Base-by-base conservation (phyloP, 1,140 invertebrate genomes). In the Platorchestia sp. region DNA sequence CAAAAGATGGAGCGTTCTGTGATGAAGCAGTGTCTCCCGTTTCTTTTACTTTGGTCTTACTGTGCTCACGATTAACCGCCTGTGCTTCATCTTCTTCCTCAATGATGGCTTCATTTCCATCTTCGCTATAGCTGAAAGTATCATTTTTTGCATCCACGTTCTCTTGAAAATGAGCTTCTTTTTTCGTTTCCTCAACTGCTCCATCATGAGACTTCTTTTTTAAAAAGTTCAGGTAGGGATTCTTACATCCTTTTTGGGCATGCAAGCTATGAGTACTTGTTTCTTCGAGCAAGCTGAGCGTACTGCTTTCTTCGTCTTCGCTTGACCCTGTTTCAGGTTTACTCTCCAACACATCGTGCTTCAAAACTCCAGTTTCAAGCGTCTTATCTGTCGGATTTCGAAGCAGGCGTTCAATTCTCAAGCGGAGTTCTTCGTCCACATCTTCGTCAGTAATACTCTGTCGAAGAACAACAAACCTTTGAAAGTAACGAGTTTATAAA, bases 221-320 rank as follows among this genome's bases (percentile, higher is more conserved):
- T 44, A 89, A 89, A 43, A 89, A 89, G 27, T 89, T 89, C 87
- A 89, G 41, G 87, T 89, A 89, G 41, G 87, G 87, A 43, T 89
- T 89, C 43, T 89, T 89, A 14, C 41, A 41, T 89, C 43, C 87
- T 75, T 75, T 75, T 75, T 75, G 14, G 59, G 36, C 59, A 10
- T 75, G 14, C 27, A 75, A 22, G 27, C 59, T 75, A 36, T 10
- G 36, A 75, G 59, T 75, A 75, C 10, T 75, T 51, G 6, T 51
- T 75, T 75, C 27, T 14, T 75, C 27, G 10, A 75, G 1, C 27
- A 75, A 75, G 36, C 59, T 27, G 36, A 75, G 59, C 36, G 59
- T 75, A 89, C 87, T 89, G 43, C 43, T 44, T 89, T 89, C 41
- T 44, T 89, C 87, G 27, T 19, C 42, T 86, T 86, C 86, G 36